Evolutionary conservation across 2,113 vertebrate species (phyloP).

Genomic region (Leucoraja erinaceus): DNA sequence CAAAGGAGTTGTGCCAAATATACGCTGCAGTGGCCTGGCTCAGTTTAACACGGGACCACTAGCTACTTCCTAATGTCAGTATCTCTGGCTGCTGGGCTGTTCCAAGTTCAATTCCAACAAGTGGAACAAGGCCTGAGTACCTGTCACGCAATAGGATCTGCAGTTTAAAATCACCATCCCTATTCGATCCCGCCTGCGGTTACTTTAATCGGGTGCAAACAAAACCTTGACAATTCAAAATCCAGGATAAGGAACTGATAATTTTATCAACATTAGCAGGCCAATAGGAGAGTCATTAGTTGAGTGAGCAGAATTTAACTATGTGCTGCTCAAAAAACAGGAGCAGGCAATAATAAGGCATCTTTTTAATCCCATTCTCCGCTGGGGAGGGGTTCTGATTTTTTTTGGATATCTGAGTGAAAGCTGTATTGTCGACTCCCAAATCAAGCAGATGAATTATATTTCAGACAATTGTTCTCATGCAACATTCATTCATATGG

Average conservation of each 20-base stretch:
- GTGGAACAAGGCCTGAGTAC: slow-evolving; percentile 5
- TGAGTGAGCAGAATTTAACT: slow-evolving; percentile 32
- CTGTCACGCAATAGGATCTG: neutral
- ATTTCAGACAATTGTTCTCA: slow-evolving; percentile 38
- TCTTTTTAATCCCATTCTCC: slow-evolving; percentile 55
- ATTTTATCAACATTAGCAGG: slow-evolving; percentile 35
- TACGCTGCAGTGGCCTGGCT: neutral
- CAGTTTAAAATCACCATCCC: neutral
- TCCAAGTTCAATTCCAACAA: neutral
- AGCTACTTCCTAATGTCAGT: neutral
- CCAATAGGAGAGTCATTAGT: slow-evolving; percentile 36
- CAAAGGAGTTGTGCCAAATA: slow-evolving; percentile 12
- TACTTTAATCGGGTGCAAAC: slow-evolving; percentile 21
- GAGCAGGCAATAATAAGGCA: slow-evolving; percentile 61
- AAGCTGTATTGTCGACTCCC: slow-evolving; percentile 44
- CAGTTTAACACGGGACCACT: neutral
- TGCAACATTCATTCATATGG: slow-evolving; percentile 37
- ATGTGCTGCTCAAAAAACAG: slow-evolving; percentile 43
- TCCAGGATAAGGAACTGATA: slow-evolving; percentile 36
- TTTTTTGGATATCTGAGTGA: slow-evolving; percentile 39
- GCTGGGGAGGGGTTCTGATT: slow-evolving; percentile 44
- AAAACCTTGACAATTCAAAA: slow-evolving; percentile 37
- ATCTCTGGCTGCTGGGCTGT: neutral
- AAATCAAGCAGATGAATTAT: slow-evolving; percentile 46
- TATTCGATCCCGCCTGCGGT: slow-evolving; percentile 24